These are phyloP conservation scores for Nomada goodeniana DNA, from an alignment of 2,888 invertebrate species.

Conservation along the genomic window DNA sequence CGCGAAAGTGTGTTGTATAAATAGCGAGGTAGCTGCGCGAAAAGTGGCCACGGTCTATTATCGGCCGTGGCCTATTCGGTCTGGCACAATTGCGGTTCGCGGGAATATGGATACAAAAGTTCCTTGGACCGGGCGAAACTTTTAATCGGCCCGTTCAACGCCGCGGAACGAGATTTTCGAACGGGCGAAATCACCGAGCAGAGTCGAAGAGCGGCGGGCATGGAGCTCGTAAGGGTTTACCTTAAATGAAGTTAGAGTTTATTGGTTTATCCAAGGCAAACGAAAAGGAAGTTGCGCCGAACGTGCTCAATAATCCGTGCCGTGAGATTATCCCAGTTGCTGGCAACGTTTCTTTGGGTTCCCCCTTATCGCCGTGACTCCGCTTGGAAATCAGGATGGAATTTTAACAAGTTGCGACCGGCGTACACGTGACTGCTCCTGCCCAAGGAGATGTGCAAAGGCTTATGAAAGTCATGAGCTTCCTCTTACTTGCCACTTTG, in stretches of 20 bases:
- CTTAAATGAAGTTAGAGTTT: conserved; percentile 73
- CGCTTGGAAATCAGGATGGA: conserved; percentile 66
- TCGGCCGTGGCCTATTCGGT: not conserved
- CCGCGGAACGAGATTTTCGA: conserved; percentile 48
- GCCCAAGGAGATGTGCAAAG: conserved; percentile 47
- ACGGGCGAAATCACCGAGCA: conserved; percentile 58
- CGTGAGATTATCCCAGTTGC: conserved; percentile 69
- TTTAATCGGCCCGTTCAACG: conserved; percentile 55
- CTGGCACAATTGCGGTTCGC: conserved; percentile 3
- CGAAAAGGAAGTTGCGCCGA: conserved; percentile 70
- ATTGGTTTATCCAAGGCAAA: conserved; percentile 72
- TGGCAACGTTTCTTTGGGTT: conserved; percentile 66
- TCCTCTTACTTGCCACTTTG: conserved; percentile 34
- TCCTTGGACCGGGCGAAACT: conserved; percentile 37
- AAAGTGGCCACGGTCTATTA: not conserved
- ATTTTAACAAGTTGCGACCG: conserved; percentile 69
- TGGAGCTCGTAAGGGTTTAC: conserved; percentile 67
- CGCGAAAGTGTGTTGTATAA: conserved; percentile 10
- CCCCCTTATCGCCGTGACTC: conserved; percentile 36
- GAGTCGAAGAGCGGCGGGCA: conserved; percentile 54
- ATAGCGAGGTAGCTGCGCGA: not conserved
- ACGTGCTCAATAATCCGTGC: conserved; percentile 74
- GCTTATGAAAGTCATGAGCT: conserved; percentile 65
- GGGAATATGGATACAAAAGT: conserved; percentile 56
- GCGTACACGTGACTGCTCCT: conserved; percentile 25